Conservation (phyloP, 2,797 vertebrate species). For the Labeo calbasu region DNA sequence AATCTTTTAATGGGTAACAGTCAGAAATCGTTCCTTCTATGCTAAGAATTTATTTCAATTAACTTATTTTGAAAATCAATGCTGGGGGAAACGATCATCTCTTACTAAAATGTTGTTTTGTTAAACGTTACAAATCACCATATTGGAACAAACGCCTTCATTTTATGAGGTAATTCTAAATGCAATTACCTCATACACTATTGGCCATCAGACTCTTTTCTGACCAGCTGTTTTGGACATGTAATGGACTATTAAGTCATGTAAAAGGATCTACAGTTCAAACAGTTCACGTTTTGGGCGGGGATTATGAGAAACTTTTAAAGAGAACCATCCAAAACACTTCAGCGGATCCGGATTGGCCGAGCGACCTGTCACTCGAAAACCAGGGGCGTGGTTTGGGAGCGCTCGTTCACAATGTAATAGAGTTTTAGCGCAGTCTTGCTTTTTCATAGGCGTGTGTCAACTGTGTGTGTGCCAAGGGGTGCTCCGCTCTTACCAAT, state of each 20-base stretch:
- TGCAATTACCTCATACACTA: conserved; percentile 18
- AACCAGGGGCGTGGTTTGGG: conserved; percentile 65
- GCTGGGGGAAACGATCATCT: neutral
- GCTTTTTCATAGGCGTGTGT: conserved; percentile 59
- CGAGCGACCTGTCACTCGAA: conserved; percentile 47
- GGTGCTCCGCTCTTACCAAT: conserved; percentile 59
- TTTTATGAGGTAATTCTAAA: conserved; percentile 1
- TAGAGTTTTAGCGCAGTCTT: conserved; percentile 72
- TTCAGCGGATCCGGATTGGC: conserved; percentile 65
- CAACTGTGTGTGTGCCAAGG: conserved; percentile 63
- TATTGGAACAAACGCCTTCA: neutral
- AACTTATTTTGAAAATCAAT: neutral
- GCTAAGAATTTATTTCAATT: neutral
- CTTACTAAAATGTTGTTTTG: neutral
- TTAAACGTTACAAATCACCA: neutral
- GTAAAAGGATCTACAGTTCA: conserved; percentile 33
- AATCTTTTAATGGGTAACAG: neutral
- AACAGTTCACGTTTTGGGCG: conserved; percentile 33
- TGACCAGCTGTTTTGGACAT: conserved; percentile 37
- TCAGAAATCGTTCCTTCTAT: neutral
- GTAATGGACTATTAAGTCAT: conserved; percentile 29
- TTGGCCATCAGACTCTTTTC: neutral
- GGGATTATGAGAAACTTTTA: conserved; percentile 30
- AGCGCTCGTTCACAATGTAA: conserved; percentile 51
- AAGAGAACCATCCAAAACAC: conserved; percentile 29